phyloP scores from a whole-genome alignment of 2,797 vertebrate species.

The Crypturellus tataupa region DNA sequence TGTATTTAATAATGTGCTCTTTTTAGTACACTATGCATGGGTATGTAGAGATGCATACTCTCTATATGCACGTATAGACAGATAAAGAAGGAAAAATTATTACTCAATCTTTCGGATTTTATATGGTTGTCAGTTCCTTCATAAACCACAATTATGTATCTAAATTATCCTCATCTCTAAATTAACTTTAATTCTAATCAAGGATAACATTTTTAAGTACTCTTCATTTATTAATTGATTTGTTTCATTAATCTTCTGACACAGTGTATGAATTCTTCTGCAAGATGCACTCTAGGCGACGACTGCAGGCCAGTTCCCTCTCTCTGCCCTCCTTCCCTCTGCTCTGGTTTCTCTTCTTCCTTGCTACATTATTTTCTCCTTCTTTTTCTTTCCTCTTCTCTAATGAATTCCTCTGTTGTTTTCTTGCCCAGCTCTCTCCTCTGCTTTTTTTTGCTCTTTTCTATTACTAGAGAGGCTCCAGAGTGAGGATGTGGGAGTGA shows the following conservation, averaged over 20 bases:
- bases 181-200: neutral
- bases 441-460: neutral
- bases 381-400: neutral
- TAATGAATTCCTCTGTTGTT: neutral
- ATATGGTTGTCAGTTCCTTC: neutral
- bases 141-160: neutral
- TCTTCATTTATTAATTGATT: neutral
- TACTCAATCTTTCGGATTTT: neutral
- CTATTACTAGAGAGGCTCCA: neutral
- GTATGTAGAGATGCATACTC: neutral
- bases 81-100: neutral
- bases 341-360: neutral
- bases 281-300: neutral
- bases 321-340: neutral
- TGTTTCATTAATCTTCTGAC: neutral
- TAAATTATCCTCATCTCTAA: neutral
- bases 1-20: too few relatives aligned
- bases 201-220: neutral
- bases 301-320: accelerated
- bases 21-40: neutral
- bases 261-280: neutral
- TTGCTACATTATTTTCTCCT: neutral
- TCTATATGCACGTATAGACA: neutral
- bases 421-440: neutral
- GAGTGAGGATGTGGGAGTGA: too few relatives aligned